Base-by-base conservation (phyloP, 2,888 invertebrate species). In the Ptilodon capucinus region DNA sequence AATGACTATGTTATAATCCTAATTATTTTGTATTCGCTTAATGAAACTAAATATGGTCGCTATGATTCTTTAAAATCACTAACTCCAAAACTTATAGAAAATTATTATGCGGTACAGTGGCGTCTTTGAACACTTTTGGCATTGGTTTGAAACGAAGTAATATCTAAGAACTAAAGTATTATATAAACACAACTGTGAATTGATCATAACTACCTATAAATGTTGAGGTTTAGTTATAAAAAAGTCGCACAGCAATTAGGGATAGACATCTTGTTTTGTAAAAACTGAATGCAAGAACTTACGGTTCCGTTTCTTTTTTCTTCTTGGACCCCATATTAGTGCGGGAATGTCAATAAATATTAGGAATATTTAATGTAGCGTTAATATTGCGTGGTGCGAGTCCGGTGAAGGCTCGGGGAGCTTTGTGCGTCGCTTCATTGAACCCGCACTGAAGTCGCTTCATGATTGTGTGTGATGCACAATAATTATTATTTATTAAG, bases 321-420 rank as follows among this genome's bases (percentile, higher is more conserved):
- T 69, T 62, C 42, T 66, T 68, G 2, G 67, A 43, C 18, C 57
- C 63, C 68, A 68, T 68, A 30, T 42, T 23, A n/a, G 36, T 5
- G n/a, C 2, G 16, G n/a, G 28, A 28, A 28, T 21, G 5, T 28
- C n/a, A n/a, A n/a, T 32, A n/a, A 32, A 18, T 8, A 8, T 11
- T 36, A 9, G 3, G n/a, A 36, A 36, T 36, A 11, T 36, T 9
- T 11, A 4, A 36, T 11, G 2, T 4, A 18, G 18, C 36, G 4
- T n/a, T n/a, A 36, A 2, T 32, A 23, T 6, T 8, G 7, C 5
- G 13, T 14, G 11, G 13, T 39, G 21, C 14, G 21, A 2, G 16
- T 23, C 25, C 40, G 1, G n/a, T 3, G n/a, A 40, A 23, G 0
- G 16, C 16, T 19, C 9, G 25, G n/a, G 25, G 4, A 25, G 25